A percentile compares a stretch with the other conserved stretches of the same genome.
Evolutionary conservation across 92 coral and sea anemone genomes (phyloP).

Genomic region (Zoanthus sansibaricus): DNA sequence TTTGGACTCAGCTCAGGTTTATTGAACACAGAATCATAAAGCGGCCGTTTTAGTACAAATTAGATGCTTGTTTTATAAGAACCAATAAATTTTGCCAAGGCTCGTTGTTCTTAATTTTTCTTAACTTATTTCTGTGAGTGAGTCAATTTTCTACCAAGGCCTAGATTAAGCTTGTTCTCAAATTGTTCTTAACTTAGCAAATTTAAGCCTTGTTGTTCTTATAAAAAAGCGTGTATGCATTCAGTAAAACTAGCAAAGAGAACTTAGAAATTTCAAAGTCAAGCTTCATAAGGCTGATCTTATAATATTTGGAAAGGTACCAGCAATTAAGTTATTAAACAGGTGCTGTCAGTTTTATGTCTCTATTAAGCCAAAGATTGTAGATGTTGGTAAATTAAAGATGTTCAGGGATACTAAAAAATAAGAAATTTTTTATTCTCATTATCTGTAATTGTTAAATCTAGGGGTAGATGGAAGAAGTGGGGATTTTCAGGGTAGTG

Average conservation of each 20-base stretch:
- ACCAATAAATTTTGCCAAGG: too few species aligned
- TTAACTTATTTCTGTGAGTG: too few species aligned
- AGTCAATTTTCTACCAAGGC: too few species aligned
- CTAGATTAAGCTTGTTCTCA: too few species aligned
- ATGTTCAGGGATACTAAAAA: not conserved
- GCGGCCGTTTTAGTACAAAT: conserved; percentile 13
- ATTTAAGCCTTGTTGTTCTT: too few species aligned
- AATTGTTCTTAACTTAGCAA: too few species aligned
- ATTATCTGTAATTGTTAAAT: not conserved
- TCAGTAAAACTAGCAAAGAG: conserved; percentile 16
- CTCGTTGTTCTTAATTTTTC: too few species aligned
- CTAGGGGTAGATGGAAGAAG: not conserved
- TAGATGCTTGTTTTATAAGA: too few species aligned
- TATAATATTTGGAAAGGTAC: too few species aligned
- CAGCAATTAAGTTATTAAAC: too few species aligned
- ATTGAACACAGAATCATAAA: conserved; percentile 4
- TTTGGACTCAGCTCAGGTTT: conserved; percentile 19
- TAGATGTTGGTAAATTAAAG: not conserved
- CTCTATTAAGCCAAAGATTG: not conserved
- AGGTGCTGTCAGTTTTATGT: not conserved
- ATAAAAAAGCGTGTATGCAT: not conserved
- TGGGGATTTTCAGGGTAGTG: not conserved
- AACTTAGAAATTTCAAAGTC: not conserved
- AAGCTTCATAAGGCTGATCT: too few species aligned
- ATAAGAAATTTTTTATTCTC: not conserved